Conservation (phyloP, 2,888 invertebrate species). For the Anthophora plumipes region DNA sequence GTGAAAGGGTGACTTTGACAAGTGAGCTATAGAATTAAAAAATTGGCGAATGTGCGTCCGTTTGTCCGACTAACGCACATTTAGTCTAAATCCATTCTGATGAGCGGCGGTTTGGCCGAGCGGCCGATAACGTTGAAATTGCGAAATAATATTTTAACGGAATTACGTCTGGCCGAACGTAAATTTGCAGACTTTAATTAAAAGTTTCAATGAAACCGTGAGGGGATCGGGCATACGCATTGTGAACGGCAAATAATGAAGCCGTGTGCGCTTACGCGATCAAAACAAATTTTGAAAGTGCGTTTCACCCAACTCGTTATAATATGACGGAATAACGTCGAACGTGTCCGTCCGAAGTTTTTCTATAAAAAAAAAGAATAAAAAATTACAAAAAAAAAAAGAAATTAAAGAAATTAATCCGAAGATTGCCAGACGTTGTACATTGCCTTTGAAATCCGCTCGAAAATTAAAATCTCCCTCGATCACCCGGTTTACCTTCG, state of each 20-base stretch:
- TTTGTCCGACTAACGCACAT: conserved; percentile 45
- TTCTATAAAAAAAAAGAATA: not conserved
- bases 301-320: conserved; percentile 11
- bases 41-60: conserved; percentile 11
- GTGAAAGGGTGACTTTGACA: conserved; percentile 21
- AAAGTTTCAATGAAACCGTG: conserved; percentile 71
- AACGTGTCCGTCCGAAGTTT: conserved; percentile 12
- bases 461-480: conserved; percentile 2
- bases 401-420: not conserved
- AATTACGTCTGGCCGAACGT: conserved; percentile 71
- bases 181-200: conserved; percentile 78
- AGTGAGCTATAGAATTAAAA: conserved; percentile 32
- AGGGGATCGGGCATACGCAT: conserved; percentile 49
- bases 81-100: conserved; percentile 67
- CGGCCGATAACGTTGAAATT: conserved; percentile 71
- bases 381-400: not conserved
- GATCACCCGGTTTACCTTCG: not conserved
- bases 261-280: conserved; percentile 51
- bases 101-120: conserved; percentile 30
- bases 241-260: conserved; percentile 70
- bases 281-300: conserved; percentile 68
- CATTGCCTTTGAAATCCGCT: conserved; percentile 14
- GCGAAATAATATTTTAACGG: conserved; percentile 76
- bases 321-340: conserved; percentile 44
- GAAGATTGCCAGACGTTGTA: not conserved